phyloP scores from a whole-genome alignment of 2,113 vertebrate species.

The Datnioides undecimradiatus region DNA sequence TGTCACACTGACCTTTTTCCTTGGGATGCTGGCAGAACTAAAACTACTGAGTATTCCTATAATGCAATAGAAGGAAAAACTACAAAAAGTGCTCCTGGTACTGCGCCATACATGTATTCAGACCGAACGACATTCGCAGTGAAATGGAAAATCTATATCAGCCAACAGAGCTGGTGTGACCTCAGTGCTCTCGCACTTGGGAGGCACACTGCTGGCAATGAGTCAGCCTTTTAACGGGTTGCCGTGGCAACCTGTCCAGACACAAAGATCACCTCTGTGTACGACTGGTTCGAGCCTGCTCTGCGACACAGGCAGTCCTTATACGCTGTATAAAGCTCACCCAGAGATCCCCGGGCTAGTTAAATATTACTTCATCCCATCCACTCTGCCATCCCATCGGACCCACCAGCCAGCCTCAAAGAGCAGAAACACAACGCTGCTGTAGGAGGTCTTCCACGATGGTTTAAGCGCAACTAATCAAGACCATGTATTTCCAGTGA shows the following conservation, averaged over 20 bases:
- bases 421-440: slow-evolving; percentile 19
- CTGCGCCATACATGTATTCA: not conserved
- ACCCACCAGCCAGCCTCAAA: not conserved
- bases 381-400: slow-evolving; percentile 30
- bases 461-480: not conserved
- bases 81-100: not conserved
- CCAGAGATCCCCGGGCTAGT: slow-evolving; percentile 47
- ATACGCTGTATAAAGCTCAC: slow-evolving; percentile 44
- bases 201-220: slow-evolving; percentile 51
- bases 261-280: slow-evolving; percentile 74
- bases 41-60: not conserved
- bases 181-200: slow-evolving; percentile 40
- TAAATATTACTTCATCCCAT: slow-evolving; percentile 52
- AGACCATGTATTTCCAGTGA: not conserved
- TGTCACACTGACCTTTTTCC: not conserved
- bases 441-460: not conserved
- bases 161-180: slow-evolving; percentile 48
- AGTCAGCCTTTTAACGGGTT: slow-evolving; percentile 72
- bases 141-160: slow-evolving; percentile 58
- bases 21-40: not conserved
- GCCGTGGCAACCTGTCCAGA: slow-evolving; percentile 61
- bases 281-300: slow-evolving; percentile 52
- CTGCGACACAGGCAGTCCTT: slow-evolving; percentile 52
- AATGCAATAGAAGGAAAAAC: not conserved
- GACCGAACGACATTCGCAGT: slow-evolving; percentile 10